These are phyloP conservation scores for Acanthacorydalis orientalis DNA, from an alignment of 2,888 invertebrate species.

Conservation along the genomic window DNA sequence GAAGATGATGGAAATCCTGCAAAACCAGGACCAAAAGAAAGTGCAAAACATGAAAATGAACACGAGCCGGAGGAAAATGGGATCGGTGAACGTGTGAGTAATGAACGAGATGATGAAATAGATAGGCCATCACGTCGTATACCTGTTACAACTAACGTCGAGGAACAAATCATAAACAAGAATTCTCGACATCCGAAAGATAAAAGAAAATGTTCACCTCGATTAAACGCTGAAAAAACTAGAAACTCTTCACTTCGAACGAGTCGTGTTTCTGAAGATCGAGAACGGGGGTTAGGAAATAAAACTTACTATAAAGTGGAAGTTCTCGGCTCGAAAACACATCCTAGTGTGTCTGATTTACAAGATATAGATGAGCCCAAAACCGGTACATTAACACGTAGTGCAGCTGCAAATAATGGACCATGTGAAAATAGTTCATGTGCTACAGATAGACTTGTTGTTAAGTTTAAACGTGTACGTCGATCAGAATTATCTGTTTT, in stretches of 20 bases:
- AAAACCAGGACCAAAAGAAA: conserved; percentile 17
- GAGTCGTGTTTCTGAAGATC: too few species aligned
- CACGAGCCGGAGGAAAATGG: not conserved
- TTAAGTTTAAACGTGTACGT: conserved; percentile 58
- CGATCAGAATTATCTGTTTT: conserved; percentile 56
- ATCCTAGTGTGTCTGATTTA: conserved; percentile 31
- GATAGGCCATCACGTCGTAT: too few species aligned
- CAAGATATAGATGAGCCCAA: too few species aligned
- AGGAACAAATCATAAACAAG: too few species aligned
- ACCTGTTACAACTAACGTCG: too few species aligned
- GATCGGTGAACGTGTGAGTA: conserved; percentile 15
- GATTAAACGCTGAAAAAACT: too few species aligned
- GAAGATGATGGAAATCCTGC: conserved; percentile 21
- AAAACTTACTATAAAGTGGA: conserved; percentile 53
- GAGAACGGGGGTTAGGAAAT: conserved; percentile 21
- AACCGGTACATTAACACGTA: conserved; percentile 5
- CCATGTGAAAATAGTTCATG: conserved; percentile 12
- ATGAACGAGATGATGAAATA: not conserved
- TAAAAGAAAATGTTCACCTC: too few species aligned
- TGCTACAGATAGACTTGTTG: conserved; percentile 34
- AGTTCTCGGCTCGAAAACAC: conserved; percentile 47
- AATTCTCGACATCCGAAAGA: too few species aligned
- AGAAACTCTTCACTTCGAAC: too few species aligned
- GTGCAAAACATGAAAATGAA: conserved; percentile 5
- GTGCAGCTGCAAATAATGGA: not conserved